Conservation (phyloP, 2,113 vertebrate genomes). For the Rostratula benghalensis region DNA sequence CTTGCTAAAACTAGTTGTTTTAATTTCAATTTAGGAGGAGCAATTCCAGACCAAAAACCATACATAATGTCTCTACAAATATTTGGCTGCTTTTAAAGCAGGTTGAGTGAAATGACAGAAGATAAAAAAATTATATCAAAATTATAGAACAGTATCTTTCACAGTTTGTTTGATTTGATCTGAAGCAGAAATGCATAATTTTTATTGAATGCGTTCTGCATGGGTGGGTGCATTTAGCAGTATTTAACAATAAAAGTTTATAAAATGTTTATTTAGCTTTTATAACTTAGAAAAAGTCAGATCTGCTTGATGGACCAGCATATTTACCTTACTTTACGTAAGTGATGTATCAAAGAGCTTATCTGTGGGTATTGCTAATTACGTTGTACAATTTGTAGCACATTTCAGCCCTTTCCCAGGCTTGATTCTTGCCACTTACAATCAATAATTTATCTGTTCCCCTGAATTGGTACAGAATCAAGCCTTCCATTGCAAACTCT, state of each 20-base stretch:
- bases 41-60: neutral
- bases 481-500: neutral
- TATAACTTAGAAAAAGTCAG: neutral
- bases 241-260: conserved; percentile 3
- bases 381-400: neutral
- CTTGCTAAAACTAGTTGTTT: neutral
- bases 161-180: neutral
- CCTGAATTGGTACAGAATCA: neutral
- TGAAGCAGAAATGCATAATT: neutral
- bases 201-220: neutral
- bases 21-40: neutral
- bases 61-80: neutral
- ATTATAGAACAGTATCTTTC: neutral
- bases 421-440: neutral
- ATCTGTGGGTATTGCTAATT: neutral
- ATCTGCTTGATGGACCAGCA: neutral
- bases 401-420: neutral
- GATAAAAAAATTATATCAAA: neutral
- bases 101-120: neutral
- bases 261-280: neutral
- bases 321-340: neutral
- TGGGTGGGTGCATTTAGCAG: neutral
- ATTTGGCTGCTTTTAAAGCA: neutral
- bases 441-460: neutral
- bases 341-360: neutral